These are phyloP conservation scores for Andrena cerasifolii DNA, from an alignment of 1,140 invertebrate species.

Conservation along the genomic window DNA sequence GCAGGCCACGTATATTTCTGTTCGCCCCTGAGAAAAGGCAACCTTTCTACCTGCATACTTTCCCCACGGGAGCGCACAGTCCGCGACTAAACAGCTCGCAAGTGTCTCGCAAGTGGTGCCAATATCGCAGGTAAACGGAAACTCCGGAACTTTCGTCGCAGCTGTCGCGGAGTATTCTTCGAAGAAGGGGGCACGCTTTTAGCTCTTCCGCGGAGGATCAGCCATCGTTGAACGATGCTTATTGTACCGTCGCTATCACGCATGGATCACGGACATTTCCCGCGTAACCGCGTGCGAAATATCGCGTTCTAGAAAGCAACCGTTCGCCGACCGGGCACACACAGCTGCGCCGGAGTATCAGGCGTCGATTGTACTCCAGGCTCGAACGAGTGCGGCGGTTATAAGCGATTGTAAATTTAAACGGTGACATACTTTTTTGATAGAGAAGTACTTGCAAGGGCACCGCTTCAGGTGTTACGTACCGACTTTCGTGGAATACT, in stretches of 20 bases:
- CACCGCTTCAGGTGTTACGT: too few species aligned
- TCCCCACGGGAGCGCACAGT: too few species aligned
- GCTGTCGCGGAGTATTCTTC: slow-evolving; percentile 7
- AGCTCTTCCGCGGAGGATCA: not conserved
- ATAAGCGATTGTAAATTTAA: not conserved
- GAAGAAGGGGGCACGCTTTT: not conserved
- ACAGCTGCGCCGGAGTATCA: slow-evolving; percentile 8
- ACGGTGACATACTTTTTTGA: too few species aligned
- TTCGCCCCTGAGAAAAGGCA: too few species aligned
- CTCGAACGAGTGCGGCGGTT: not conserved
- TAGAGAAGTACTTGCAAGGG: too few species aligned
- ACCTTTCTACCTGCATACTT: too few species aligned
- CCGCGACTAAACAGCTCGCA: not conserved
- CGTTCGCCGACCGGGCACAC: not conserved
- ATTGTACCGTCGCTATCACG: not conserved
- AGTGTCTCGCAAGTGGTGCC: not conserved
- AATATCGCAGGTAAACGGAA: not conserved
- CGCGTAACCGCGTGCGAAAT: not conserved
- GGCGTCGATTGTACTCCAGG: not conserved
- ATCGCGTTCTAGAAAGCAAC: not conserved
- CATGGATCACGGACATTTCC: not conserved
- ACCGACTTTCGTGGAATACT: too few species aligned
- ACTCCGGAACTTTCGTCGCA: not conserved
- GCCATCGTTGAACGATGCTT: not conserved
- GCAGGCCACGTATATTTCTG: too few species aligned